Percentiles rank a stretch among this genome's conserved stretches.
phyloP scores from a whole-genome alignment of 2,113 vertebrate species.

The Benitochromis conjunctus region DNA sequence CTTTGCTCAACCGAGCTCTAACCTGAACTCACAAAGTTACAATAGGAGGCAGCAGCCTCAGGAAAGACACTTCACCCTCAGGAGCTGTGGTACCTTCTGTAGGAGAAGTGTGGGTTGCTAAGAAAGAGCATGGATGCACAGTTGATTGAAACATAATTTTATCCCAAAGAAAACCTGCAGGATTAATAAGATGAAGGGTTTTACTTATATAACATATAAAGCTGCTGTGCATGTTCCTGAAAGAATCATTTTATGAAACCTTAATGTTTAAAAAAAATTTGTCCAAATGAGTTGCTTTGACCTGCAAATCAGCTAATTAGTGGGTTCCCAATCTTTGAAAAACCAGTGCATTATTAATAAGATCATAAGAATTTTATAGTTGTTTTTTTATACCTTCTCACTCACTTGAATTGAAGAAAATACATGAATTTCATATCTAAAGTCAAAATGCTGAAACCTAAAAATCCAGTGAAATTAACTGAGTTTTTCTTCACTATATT shows the following conservation, averaged over 20 bases:
- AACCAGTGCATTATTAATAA: not conserved
- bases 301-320: not conserved
- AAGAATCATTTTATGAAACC: not conserved
- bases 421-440: not conserved
- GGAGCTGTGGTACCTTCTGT: not conserved
- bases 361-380: not conserved
- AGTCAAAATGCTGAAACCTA: not conserved
- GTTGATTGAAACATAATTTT: not conserved
- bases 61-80: not conserved
- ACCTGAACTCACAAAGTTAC: not conserved
- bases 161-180: not conserved
- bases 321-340: not conserved
- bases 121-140: not conserved
- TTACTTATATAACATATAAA: not conserved
- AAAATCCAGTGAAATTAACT: not conserved
- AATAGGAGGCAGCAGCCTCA: conserved; percentile 13
- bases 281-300: not conserved
- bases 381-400: not conserved
- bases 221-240: not conserved
- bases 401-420: not conserved
- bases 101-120: not conserved
- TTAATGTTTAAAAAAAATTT: not conserved
- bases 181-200: not conserved
- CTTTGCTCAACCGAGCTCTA: not conserved
- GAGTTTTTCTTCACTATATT: rapidly evolving